Evolutionary conservation across 2,888 invertebrate genomes (phyloP).

Genomic region (Cataglyphis livida): DNA sequence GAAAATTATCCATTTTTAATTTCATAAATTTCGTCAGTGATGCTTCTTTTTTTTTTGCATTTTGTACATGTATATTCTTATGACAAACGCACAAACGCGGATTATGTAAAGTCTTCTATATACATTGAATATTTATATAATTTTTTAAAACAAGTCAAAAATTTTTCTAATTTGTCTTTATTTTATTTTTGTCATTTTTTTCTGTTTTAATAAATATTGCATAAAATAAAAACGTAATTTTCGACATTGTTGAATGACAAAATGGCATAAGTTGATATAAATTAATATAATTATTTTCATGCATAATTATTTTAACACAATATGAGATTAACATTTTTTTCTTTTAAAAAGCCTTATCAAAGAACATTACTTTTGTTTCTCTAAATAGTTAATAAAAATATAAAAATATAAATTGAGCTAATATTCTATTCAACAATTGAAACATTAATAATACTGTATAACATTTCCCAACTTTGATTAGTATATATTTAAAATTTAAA

Average conservation of each 20-base stretch:
- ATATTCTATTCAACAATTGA: not conserved
- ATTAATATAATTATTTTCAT: not conserved
- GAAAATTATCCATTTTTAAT: not conserved
- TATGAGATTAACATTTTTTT: not conserved
- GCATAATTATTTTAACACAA: not conserved
- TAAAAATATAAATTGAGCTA: constrained; percentile 2
- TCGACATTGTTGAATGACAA: not conserved
- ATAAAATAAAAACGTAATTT: constrained; percentile 4
- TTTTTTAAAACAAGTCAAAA: not conserved
- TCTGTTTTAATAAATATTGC: not conserved
- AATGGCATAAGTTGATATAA: not conserved
- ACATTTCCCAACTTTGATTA: constrained; percentile 30
- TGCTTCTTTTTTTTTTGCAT: not conserved
- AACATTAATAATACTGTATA: constrained; percentile 9
- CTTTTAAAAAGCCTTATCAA: not conserved
- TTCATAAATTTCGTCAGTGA: not conserved
- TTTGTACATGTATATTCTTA: not conserved
- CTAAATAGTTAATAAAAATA: not conserved
- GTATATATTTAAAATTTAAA: constrained; percentile 18
- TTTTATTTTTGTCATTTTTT: not conserved
- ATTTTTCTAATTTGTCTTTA: not conserved
- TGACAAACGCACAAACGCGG: not conserved
- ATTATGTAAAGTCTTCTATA: not conserved
- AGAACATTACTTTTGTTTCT: not conserved
- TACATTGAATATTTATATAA: not conserved